Base-by-base conservation (phyloP, 2,113 vertebrate species). In the Rhea americana region DNA sequence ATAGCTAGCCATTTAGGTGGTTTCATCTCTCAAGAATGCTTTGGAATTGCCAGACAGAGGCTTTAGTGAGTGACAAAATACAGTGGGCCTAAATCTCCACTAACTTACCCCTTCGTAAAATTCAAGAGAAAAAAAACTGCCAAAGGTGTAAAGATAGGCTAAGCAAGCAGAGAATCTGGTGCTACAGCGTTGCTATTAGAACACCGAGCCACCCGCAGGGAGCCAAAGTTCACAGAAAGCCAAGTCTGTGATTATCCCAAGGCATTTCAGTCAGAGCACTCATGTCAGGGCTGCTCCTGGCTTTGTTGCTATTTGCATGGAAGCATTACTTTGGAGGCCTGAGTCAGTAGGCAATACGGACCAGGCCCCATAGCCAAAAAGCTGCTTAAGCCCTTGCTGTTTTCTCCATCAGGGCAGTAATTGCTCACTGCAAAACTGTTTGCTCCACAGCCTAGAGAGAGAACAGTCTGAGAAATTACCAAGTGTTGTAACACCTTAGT, bases 351-450 rank as follows among this genome's bases (percentile, higher is more conserved):
- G 73, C 91, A 73, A 3, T 1, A 55, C 63, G 82, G 90, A 89
- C 93, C 93, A 95, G 90, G 45, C 18, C 45, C 45, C 59, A 55
- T 47, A 66, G 77, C 59, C 83, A 85, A 77, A 84, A 73, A 90
- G 2, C 70, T 94, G 62, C 81, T 79, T 30, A 79, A 94, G 74
- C 35, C 43, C 84, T 89, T 85, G 72, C 92, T 96, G 93, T 93
- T 96, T 96, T 95, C 91, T 95, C 84, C 93, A 95, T 94, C 85
- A 95, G 61, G 62, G 65, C 66, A 89, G 83, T 93, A 93, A 91
- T 48, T 71, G 35, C 53, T 96, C 95, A 87, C 78, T 80, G 58
- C 73, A 94, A 95, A 94, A 95, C 89, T 95, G 71, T 95, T 97
- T 89, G 81, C 86, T 85, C 84, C 80, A 78, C 85, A 83, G 76